Evolutionary conservation across 2,797 vertebrate species (phyloP).

Genomic region (Helicolenus hilgendorfi): DNA sequence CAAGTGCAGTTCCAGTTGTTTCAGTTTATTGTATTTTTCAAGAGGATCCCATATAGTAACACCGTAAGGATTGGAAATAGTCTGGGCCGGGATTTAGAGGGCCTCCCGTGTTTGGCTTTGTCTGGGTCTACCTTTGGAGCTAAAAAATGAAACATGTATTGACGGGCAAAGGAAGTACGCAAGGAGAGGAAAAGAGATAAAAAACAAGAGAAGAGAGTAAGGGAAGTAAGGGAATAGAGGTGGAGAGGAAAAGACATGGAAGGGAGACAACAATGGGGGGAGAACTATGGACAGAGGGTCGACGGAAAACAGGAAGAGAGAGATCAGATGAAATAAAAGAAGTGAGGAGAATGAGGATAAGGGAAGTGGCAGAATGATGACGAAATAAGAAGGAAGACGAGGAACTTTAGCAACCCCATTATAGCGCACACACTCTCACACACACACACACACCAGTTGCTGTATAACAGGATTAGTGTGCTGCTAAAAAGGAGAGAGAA

Average conservation of each 20-base stretch:
- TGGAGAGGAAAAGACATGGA: background rate
- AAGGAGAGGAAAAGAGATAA: background rate
- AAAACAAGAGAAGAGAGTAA: background rate
- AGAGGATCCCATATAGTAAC: background rate
- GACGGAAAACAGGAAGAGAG: background rate
- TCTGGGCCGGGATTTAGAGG: background rate
- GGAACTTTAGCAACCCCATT: background rate
- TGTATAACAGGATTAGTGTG: conserved; percentile 70
- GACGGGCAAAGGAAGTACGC: background rate
- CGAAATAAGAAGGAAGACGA: background rate
- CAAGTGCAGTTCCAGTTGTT: background rate
- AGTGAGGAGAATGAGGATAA: background rate
- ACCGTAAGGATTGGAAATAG: background rate
- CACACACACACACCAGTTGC: conserved; percentile 19
- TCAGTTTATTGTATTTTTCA: background rate
- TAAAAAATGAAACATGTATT: background rate
- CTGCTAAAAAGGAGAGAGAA: conserved; percentile 48
- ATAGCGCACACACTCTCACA: background rate
- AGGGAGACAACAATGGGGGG: background rate
- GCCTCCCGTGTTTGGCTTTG: background rate
- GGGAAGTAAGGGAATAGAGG: background rate
- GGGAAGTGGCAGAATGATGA: background rate
- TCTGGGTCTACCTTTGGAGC: background rate
- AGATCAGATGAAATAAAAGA: background rate
- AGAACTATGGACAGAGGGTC: background rate